phyloP scores from a whole-genome alignment of 2,888 invertebrate genomes.

The Nebria salina region DNA sequence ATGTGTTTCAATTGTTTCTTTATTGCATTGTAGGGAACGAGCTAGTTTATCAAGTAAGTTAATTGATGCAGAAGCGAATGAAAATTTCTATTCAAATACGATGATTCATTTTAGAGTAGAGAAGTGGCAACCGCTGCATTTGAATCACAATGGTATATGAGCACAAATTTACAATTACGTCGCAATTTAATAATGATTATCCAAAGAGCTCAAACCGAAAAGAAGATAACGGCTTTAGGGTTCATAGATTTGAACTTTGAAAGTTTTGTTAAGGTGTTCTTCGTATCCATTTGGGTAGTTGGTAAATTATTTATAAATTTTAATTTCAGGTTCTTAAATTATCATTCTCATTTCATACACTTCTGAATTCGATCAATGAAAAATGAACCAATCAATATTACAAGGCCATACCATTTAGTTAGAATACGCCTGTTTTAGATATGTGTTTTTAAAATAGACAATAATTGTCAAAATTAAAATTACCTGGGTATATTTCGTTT shows the following conservation, averaged over 20 bases:
- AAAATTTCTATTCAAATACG: background rate
- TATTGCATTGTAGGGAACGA: slow-evolving; percentile 44
- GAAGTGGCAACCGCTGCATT: slow-evolving; percentile 28
- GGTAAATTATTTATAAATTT: slow-evolving; percentile 4
- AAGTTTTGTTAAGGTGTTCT: slow-evolving; percentile 32
- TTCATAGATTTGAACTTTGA: slow-evolving; percentile 35
- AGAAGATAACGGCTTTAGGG: slow-evolving; percentile 32
- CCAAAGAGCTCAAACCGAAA: slow-evolving; percentile 34
- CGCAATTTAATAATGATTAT: slow-evolving; percentile 29
- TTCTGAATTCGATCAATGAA: slow-evolving; percentile 41
- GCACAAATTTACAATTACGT: slow-evolving; percentile 29
- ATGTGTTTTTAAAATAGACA: too few relatives aligned
- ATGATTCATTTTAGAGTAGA: slow-evolving; percentile 22
- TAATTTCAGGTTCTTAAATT: slow-evolving; percentile 34
- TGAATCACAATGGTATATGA: slow-evolving; percentile 29
- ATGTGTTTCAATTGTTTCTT: slow-evolving; percentile 40
- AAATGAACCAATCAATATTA: background rate
- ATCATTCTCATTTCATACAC: slow-evolving; percentile 36
- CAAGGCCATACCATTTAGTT: too few relatives aligned
- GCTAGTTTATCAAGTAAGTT: slow-evolving; percentile 28
- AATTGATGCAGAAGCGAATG: background rate
- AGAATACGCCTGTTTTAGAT: too few relatives aligned
- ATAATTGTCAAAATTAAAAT: too few relatives aligned
- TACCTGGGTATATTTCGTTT: too few relatives aligned
- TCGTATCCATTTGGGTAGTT: background rate